These are phyloP conservation scores for Benthosema pterotum DNA, from an alignment of 2,797 vertebrate species.

Conservation along the genomic window DNA sequence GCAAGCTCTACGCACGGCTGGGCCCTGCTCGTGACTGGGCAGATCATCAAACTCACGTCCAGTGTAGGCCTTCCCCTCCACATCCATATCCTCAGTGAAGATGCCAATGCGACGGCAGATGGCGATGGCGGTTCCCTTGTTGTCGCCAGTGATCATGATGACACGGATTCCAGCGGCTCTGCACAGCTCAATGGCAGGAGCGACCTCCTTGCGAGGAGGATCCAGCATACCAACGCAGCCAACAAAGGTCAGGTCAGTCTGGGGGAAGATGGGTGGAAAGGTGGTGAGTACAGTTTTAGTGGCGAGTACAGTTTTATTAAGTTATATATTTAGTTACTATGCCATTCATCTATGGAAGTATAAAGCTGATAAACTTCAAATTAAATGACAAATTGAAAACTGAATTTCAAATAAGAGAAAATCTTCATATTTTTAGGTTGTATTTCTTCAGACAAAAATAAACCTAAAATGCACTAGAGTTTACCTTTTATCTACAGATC, in stretches of 20 bases:
- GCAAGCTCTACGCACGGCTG: conserved; percentile 85
- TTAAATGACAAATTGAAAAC: too few species aligned
- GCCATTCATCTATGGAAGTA: too few species aligned
- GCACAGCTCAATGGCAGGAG: conserved; percentile 87
- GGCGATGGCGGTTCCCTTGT: conserved; percentile 95
- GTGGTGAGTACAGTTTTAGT: background rate
- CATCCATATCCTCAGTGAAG: conserved; percentile 88
- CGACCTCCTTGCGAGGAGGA: conserved; percentile 93
- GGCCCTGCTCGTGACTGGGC: conserved; percentile 79
- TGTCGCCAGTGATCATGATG: conserved; percentile 98
- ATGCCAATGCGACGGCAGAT: conserved; percentile 97
- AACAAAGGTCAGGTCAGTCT: conserved; percentile 92
- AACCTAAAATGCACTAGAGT: too few species aligned
- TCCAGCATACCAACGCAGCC: conserved; percentile 95
- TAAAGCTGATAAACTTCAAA: too few species aligned
- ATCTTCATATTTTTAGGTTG: too few species aligned
- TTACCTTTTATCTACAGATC: too few species aligned
- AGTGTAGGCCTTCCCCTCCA: conserved; percentile 84
- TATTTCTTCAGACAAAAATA: too few species aligned
- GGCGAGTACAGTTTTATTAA: too few species aligned
- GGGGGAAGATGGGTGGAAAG: conserved; percentile 22
- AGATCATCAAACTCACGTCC: conserved; percentile 95
- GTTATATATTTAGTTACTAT: too few species aligned
- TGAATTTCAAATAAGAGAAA: too few species aligned
- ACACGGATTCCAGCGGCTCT: conserved; percentile 92